These are phyloP conservation scores for Drosophila dives DNA, from an alignment of 2,888 invertebrate genomes.

Conservation along the genomic window DNA sequence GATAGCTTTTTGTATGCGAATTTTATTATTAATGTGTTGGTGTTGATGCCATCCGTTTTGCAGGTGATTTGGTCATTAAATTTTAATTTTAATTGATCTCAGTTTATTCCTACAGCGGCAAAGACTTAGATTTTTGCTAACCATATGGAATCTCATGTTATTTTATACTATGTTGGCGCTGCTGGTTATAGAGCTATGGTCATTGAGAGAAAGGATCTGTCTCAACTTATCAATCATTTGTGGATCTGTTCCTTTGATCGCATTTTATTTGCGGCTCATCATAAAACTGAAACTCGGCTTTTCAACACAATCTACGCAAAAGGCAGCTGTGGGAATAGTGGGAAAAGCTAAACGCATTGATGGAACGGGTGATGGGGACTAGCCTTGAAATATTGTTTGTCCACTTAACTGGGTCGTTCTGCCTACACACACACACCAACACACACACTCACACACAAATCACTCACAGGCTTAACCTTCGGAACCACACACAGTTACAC, in stretches of 20 bases:
- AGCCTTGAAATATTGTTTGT: slow-evolving; percentile 26
- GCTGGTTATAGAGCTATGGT: slow-evolving; percentile 7
- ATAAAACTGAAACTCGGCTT: slow-evolving; percentile 3
- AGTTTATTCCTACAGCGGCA: not conserved
- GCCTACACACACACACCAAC: not conserved
- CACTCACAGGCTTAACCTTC: slow-evolving; percentile 23
- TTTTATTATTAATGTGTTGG: slow-evolving; percentile 7
- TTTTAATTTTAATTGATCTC: not conserved
- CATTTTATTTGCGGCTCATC: slow-evolving; percentile 21
- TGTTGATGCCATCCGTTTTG: not conserved
- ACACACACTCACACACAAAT: not conserved
- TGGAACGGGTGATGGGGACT: slow-evolving; percentile 2
- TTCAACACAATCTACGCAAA: not conserved
- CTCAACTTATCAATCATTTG: not conserved
- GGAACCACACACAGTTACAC: not conserved
- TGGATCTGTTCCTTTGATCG: not conserved
- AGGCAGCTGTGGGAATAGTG: no score
- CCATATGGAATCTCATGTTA: slow-evolving; percentile 41
- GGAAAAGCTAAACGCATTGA: not conserved
- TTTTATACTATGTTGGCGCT: slow-evolving; percentile 4
- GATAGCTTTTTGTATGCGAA: not conserved
- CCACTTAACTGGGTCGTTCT: slow-evolving; percentile 35
- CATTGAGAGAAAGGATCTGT: not conserved
- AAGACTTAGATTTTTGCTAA: not conserved
- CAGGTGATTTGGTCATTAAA: slow-evolving; percentile 14